Evolutionary conservation across 2,888 invertebrate species (phyloP).

Genomic region (Odontocerum albicorne): DNA sequence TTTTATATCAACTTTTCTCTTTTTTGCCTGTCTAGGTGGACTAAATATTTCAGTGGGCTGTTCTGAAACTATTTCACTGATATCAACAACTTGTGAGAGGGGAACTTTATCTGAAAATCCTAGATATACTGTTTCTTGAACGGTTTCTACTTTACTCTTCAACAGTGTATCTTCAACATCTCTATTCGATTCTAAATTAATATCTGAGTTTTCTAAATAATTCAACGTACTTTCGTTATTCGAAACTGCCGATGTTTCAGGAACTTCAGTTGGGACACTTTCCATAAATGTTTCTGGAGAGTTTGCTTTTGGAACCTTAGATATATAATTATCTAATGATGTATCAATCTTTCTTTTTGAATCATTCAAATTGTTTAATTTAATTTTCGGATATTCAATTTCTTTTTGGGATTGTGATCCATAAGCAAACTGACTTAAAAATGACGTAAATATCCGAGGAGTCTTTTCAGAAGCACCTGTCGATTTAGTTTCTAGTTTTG

Average conservation of each 20-base stretch:
- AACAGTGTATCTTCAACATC: neutral
- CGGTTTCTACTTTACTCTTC: neutral
- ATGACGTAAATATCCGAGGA: constrained; percentile 32
- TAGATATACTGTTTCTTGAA: constrained; percentile 45
- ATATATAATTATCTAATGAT: constrained; percentile 28
- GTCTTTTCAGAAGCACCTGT: constrained; percentile 11
- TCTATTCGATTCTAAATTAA: neutral
- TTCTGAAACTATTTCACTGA: constrained; percentile 43
- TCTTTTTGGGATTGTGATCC: constrained; percentile 3
- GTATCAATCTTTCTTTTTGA: constrained; percentile 27
- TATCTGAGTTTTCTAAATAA: neutral
- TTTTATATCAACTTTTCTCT: constrained; percentile 41
- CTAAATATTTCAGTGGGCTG: constrained; percentile 36
- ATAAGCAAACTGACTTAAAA: constrained; percentile 34
- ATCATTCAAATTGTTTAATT: constrained; percentile 14
- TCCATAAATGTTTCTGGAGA: constrained; percentile 38
- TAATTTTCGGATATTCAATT: constrained; percentile 12
- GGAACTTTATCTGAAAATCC: constrained; percentile 48
- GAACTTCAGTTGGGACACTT: constrained; percentile 1
- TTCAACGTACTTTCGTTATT: neutral
- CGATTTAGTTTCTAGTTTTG: constrained; percentile 28
- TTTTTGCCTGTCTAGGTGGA: constrained; percentile 44
- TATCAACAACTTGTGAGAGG: constrained; percentile 49
- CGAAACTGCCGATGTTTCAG: neutral
- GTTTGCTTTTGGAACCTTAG: constrained; percentile 42